Evolutionary conservation across 2,888 invertebrate genomes (phyloP), one percentile per base, ranked within the genome.

Genomic region (Polydrusus tereticollis): DNA sequence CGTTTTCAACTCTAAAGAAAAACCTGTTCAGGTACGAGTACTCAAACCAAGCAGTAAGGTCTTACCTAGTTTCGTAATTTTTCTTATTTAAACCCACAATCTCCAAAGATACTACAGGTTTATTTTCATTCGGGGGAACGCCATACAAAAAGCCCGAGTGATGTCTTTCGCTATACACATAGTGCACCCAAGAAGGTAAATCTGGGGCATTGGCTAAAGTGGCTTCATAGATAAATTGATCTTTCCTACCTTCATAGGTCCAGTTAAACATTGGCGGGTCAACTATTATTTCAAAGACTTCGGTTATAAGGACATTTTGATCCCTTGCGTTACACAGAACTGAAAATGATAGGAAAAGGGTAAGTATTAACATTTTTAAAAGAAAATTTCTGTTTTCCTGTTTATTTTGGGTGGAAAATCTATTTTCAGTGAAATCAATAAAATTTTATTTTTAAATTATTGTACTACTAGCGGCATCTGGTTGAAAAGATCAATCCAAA

Each of bases 111-210:
- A 89, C 86, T 59, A 88, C 87, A 10, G 86, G 86, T 38, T 80
- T 79, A 65, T 88, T 85, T 38, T 88, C 86, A 62, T 88, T 87
- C 0, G 95, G 94, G 0, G 95, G 93, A 0, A 94, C 94, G 0
- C 96, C 96, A 80, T 94, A 96, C 18, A 96, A 87, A 82, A 93
- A 95, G 0, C 95, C 96, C 0, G 90, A 89, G 78, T 91, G 91
- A 79, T 93, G 91, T 72, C 90, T 87, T n/a, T 90, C 88, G 78
- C 94, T 95, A 83, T 94, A 95, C 73, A 92, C 90, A 82, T 94
- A 96, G 64, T 93, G 90, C 76, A 96, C 90, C 96, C 96, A 96
- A 2, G 90, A 87, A 0, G 96, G 96, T 45, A 96, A 86, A 84
- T 96, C 96, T 0, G 96, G 96, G 76, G 93, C 91, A 76, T 92